Evolutionary conservation across 2,797 vertebrate genomes (phyloP).

Genomic region (Melanogrammus aeglefinus): DNA sequence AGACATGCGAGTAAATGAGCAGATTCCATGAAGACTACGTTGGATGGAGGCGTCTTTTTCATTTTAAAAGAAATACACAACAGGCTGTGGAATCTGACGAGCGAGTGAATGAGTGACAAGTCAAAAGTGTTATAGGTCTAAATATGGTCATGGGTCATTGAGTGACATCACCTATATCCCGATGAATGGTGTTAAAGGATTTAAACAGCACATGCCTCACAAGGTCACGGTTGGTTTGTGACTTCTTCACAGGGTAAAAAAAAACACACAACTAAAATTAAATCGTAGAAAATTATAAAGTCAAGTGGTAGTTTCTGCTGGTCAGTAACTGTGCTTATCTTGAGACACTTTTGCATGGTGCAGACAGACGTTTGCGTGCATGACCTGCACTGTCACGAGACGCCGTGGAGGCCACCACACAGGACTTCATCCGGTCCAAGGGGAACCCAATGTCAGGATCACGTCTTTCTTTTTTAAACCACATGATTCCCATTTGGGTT

Average conservation of each 20-base stretch:
- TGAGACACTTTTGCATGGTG: slow-evolving; percentile 58
- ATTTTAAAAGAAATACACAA: background rate
- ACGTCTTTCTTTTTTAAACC: slow-evolving; percentile 45
- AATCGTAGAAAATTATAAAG: slow-evolving; percentile 37
- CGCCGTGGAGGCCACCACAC: slow-evolving; percentile 57
- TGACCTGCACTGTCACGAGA: slow-evolving; percentile 49
- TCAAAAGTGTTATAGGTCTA: slow-evolving; percentile 7
- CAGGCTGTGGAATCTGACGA: background rate
- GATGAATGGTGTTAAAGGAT: slow-evolving; percentile 43
- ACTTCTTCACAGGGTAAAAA: slow-evolving; percentile 66
- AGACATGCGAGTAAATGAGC: slow-evolving; percentile 25
- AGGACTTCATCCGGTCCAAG: slow-evolving; percentile 53
- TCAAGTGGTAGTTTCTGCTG: slow-evolving; percentile 73
- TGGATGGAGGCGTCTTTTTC: background rate
- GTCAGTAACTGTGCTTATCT: slow-evolving; percentile 74
- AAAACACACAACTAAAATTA: background rate
- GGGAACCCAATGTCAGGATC: slow-evolving; percentile 61
- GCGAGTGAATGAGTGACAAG: slow-evolving; percentile 20
- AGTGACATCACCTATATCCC: slow-evolving; percentile 38
- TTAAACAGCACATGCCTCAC: slow-evolving; percentile 47
- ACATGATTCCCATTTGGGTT: slow-evolving; percentile 72
- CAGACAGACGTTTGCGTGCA: slow-evolving; percentile 60
- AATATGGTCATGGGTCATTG: slow-evolving; percentile 43
- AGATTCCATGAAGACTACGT: slow-evolving; percentile 18
- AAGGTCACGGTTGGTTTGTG: slow-evolving; percentile 51